Base-by-base conservation (phyloP, 1,140 invertebrate genomes). In the Chironomus tepperi region DNA sequence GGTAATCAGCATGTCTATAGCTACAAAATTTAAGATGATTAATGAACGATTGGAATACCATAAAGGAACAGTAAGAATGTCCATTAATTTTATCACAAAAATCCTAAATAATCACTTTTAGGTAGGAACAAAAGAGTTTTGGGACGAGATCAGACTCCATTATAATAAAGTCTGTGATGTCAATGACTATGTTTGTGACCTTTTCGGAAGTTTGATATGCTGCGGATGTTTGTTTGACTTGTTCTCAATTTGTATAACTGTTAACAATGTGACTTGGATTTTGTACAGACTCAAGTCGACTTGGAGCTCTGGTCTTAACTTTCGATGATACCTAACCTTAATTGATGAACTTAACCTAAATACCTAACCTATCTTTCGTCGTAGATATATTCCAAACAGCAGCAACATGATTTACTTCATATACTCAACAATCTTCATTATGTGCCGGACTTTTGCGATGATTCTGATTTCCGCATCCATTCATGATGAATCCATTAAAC, bases 401-500 rank as follows among this genome's bases (percentile, higher is more conserved):
- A 34, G 5, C 24, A 86, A 87, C 76, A 86, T 84, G n/a, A 75
- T 86, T 0, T 89, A 89, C 76, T 88, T 88, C 75, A 87, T 85
- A 77, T 88, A 84, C 75, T 89, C 88, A 3, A 85, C 89, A 76
- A 82, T 85, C n/a, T 88, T 87, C 77, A 77, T 89, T 19, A 78
- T 89, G 43, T 79, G 84, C 6, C 83, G 87, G 74, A 87, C 86
- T 0, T 81, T 83, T 2, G 83, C 83, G 2, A 86, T 89, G 1
- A 88, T 87, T 7, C 78, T 89, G 9, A 86, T 82, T 12, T 87
- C 87, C 0, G 87, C 88, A 6, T 82, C 83, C 12, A 84, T 89
- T 42, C 84, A 89, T 77, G 87, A 89, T 75, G 84, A 88, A 75
- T 87, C 86, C 21, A 82, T 83, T 57, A 78, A 85, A 43, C 84